Evolutionary conservation across 2,888 invertebrate genomes (phyloP).

Genomic region (Cynaeus angustus): DNA sequence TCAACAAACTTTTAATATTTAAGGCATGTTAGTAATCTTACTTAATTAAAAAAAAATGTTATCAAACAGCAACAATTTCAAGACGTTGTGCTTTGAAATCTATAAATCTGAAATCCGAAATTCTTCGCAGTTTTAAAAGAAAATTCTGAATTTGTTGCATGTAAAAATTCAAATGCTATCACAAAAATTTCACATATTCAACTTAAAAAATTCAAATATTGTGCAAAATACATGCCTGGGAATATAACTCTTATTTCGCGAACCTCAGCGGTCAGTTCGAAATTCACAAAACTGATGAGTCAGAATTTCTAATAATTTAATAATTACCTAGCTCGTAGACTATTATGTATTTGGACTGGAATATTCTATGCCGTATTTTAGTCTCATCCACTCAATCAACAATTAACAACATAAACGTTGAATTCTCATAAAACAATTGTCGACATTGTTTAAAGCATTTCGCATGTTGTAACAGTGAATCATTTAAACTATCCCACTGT

Average conservation of each 20-base stretch:
- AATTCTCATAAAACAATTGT: conserved; percentile 33
- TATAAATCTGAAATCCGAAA: no score
- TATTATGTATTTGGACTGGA: conserved; percentile 33
- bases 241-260: not conserved
- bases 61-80: no score
- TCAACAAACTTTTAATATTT: no score
- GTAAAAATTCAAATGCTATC: no score
- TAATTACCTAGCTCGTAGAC: conserved; percentile 28
- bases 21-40: no score
- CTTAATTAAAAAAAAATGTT: no score
- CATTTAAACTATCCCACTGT: conserved; percentile 1
- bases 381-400: conserved; percentile 17
- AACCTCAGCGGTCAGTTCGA: not conserved
- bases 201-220: no score
- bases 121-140: no score
- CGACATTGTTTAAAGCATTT: conserved; percentile 15
- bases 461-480: conserved; percentile 8
- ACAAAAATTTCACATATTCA: no score
- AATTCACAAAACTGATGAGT: conserved; percentile 30
- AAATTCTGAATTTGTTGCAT: no score
- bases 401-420: conserved; percentile 23
- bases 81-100: no score
- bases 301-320: conserved; percentile 39
- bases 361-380: conserved; percentile 28
- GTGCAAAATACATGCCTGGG: not conserved